phyloP scores from a whole-genome alignment of 2,113 vertebrate genomes.

The Gadus macrocephalus region DNA sequence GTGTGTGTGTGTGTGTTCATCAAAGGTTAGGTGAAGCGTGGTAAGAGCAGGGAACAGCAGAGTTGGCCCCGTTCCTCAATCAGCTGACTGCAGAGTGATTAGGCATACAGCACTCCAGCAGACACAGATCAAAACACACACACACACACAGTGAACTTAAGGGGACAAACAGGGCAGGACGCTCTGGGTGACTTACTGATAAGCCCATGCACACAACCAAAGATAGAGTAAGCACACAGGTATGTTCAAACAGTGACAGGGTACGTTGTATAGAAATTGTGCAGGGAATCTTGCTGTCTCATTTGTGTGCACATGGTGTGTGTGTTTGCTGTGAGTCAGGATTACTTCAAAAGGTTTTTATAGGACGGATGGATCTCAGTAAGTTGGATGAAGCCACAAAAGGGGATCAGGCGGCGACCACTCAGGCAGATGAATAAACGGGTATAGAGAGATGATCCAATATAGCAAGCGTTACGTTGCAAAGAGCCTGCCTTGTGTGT shows the following conservation, averaged over 20 bases:
- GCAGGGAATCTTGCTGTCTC: too few species aligned
- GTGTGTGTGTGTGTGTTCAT: not conserved
- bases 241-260: too few species aligned
- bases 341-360: conserved; percentile 4
- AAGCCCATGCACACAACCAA: too few species aligned
- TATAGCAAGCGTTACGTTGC: conserved; percentile 9
- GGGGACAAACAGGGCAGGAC: too few species aligned
- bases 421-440: not conserved
- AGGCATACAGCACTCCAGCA: conserved; percentile 35
- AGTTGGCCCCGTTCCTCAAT: conserved; percentile 55
- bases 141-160: conserved; percentile 9
- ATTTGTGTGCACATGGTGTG: too few species aligned
- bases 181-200: too few species aligned
- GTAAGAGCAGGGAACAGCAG: conserved; percentile 49
- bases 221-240: too few species aligned
- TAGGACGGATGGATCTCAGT: not conserved
- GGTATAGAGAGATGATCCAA: conserved; percentile 47
- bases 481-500: too few species aligned
- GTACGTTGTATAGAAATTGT: too few species aligned
- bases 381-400: not conserved
- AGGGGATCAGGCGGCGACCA: conserved; percentile 14
- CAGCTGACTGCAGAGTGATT: conserved; percentile 51
- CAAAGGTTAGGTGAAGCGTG: conserved; percentile 33
- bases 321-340: conserved; percentile 7
- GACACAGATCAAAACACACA: conserved; percentile 9